phyloP scores from a whole-genome alignment of 2,797 vertebrate genomes.

The Choloepus didactylus region DNA sequence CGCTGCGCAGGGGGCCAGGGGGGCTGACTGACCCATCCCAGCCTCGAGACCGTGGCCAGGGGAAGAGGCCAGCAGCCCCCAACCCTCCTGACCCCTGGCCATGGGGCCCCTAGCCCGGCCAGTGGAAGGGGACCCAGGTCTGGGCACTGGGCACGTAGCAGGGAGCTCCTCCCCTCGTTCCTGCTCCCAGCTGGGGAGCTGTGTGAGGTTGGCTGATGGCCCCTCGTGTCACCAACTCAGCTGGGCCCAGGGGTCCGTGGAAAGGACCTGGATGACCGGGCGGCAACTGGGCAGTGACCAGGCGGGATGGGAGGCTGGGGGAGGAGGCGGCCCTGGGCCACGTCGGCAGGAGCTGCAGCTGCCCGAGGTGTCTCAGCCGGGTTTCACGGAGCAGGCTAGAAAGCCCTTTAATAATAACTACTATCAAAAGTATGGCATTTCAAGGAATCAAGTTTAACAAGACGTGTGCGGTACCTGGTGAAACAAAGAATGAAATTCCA shows the following conservation, averaged over 20 bases:
- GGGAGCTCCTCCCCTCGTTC: neutral
- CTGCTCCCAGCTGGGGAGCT: neutral
- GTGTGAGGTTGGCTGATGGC: neutral
- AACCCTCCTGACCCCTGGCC: neutral
- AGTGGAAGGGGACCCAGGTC: neutral
- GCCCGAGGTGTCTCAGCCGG: no score
- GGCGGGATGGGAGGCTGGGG: no score
- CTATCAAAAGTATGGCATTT: neutral
- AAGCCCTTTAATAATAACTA: neutral
- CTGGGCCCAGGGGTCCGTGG: no score
- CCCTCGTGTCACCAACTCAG: no score
- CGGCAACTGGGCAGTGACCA: no score
- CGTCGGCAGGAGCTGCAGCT: no score
- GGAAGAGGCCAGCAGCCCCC: no score
- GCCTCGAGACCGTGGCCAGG: neutral
- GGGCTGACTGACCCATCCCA: neutral
- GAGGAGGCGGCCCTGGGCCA: no score
- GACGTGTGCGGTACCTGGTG: neutral
- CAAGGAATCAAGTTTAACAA: slow-evolving; percentile 2
- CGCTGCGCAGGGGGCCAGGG: no score
- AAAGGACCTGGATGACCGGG: no score
- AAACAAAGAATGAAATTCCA: slow-evolving; percentile 19
- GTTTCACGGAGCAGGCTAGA: no score
- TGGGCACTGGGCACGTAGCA: neutral
- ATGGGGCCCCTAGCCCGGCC: neutral